Evolutionary conservation across 92 coral and sea anemone species (phyloP).

Genomic region (Palythoa caribaeorum): DNA sequence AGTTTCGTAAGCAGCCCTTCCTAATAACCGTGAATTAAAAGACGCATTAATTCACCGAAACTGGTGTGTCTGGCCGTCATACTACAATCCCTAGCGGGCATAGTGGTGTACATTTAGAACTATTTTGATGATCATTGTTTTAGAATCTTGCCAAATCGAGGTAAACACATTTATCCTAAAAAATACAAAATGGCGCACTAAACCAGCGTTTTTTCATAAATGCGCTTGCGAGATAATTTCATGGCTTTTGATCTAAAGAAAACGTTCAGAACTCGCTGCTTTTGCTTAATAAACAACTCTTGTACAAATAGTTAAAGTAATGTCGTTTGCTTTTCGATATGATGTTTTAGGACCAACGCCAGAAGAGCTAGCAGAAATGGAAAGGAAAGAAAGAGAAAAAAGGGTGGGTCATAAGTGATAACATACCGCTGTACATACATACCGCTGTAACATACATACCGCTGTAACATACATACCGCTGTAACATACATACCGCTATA

Average conservation of each 20-base stretch:
- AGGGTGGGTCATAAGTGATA: constrained; percentile 62
- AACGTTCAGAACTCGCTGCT: neutral
- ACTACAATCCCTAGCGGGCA: neutral
- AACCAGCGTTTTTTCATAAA: too few species aligned
- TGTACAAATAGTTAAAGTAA: neutral
- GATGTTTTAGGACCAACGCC: constrained; percentile 90
- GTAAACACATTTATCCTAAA: too few species aligned
- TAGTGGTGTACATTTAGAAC: too few species aligned
- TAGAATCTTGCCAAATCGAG: too few species aligned
- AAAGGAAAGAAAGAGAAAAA: constrained; percentile 88
- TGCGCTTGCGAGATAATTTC: too few species aligned
- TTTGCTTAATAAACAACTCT: neutral
- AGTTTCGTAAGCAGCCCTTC: too few species aligned
- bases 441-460: too few species aligned
- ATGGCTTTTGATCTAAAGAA: neutral
- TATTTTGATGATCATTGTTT: too few species aligned
- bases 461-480: too few species aligned
- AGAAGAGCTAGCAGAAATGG: constrained; percentile 95
- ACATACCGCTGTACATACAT: neutral
- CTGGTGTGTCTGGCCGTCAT: neutral
- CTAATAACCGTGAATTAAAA: too few species aligned
- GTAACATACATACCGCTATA: neutral
- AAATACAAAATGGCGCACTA: too few species aligned
- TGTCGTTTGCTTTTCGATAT: neutral
- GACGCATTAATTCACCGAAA: neutral